Percentiles rank a stretch among this genome's conserved stretches.
These are phyloP conservation scores for Ciconia stormi DNA, from an alignment of 2,113 vertebrate species.

Conservation along the genomic window DNA sequence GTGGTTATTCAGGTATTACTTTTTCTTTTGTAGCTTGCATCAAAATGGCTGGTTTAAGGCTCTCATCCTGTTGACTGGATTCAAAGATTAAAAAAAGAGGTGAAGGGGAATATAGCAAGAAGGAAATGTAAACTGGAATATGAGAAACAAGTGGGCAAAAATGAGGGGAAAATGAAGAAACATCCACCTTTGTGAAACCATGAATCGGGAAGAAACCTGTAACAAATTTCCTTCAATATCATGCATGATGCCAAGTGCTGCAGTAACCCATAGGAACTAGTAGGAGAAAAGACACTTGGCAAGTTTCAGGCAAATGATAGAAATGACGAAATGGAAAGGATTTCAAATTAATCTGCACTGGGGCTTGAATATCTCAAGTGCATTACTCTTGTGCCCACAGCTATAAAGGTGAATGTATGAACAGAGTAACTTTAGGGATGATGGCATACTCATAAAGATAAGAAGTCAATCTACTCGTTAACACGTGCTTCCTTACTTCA, in stretches of 20 bases:
- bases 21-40: neutral
- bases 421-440: neutral
- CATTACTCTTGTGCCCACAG: neutral
- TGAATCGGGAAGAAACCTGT: neutral
- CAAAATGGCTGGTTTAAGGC: neutral
- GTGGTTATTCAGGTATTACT: neutral
- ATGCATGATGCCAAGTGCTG: neutral
- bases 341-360: neutral
- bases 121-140: neutral
- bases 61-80: neutral
- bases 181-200: neutral
- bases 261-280: neutral
- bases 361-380: neutral
- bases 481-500: neutral
- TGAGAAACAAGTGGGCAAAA: neutral
- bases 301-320: neutral
- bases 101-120: neutral
- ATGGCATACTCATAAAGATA: neutral
- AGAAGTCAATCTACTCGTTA: neutral
- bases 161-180: neutral
- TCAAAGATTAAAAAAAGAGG: neutral
- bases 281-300: neutral
- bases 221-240: neutral
- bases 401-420: neutral
- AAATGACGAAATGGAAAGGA: neutral